Evolutionary conservation across 1,140 invertebrate genomes (phyloP), one percentile per base, ranked within the genome.

Genomic region (Adoxophyes honmai): DNA sequence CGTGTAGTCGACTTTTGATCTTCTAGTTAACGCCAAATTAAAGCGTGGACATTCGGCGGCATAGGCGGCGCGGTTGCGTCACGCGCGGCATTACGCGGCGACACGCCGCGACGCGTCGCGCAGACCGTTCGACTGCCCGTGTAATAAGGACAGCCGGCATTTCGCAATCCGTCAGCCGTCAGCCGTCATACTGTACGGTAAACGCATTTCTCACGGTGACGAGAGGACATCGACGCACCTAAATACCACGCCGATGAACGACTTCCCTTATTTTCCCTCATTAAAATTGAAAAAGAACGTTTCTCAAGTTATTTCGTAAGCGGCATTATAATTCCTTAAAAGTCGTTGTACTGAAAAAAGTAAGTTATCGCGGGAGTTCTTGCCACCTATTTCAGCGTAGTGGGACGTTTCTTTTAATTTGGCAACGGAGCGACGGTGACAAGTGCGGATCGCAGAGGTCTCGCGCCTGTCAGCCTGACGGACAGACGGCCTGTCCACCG

Each of bases 341-440:
- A 62, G 53, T 68, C 35, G 21, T 34, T 57, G n/a, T n/a, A n/a
- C 28, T 52, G 34, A 60, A 60, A 66, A 63, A 66, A 66, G 42
- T 61, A 57, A 66, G 58, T 61, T 65, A 68, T 48, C 10, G 48
- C 58, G n/a, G 57, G n/a, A 39, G 57, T 60, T 66, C 60, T 44
- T 61, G 69, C 66, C 62, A 66, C 68, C 71, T 81, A 75, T 78
- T 73, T 73, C 64, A 68, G 57, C 73, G 68, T 67, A 59, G 63
- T 63, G 59, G 15, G 59, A 66, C 55, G 77, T 79, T 85, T 83
- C 66, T 64, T 80, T 82, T 81, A 86, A 80, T 84, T 84, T 80
- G 74, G 73, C 75, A 72, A 69, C 60, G 52, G 60, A 64, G 71
- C 67, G 68, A 75, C 63, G 66, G 65, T 80, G 82, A 82, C 78